Evolutionary conservation across 1,140 invertebrate species (phyloP).

Genomic region (Drosophila sproati): DNA sequence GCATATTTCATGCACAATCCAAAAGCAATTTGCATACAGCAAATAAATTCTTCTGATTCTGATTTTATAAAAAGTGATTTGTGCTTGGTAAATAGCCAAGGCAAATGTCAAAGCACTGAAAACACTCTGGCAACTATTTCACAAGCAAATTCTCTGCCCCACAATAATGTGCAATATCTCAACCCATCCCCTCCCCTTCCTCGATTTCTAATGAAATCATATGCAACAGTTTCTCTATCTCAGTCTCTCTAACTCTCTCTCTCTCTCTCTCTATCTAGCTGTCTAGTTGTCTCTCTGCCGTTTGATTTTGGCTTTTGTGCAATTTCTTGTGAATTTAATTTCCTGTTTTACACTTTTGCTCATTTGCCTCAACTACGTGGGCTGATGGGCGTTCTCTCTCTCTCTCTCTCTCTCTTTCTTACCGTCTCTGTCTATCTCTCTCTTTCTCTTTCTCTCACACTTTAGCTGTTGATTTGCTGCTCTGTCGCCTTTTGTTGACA

Average conservation of each 20-base stretch:
- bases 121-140: not conserved
- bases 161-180: conserved; percentile 45
- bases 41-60: conserved; percentile 12
- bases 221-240: conserved; percentile 55
- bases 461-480: conserved; percentile 34
- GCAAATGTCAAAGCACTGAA: conserved; percentile 8
- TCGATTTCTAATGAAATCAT: conserved; percentile 18
- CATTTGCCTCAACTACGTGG: conserved; percentile 18
- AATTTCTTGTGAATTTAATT: conserved; percentile 78
- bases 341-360: conserved; percentile 67
- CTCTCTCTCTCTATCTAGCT: conserved; percentile 5
- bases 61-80: conserved; percentile 12
- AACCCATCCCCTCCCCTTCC: not conserved
- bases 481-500: conserved; percentile 45
- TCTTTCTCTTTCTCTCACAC: conserved; percentile 19
- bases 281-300: not conserved
- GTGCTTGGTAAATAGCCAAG: not conserved
- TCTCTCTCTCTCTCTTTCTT: not conserved
- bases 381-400: not conserved
- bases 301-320: conserved; percentile 45
- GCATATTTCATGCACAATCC: not conserved
- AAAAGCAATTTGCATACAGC: not conserved
- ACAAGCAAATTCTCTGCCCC: not conserved
- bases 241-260: conserved; percentile 7
- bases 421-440: not conserved